These are phyloP conservation scores for Ditula angustiorana DNA, from an alignment of 2,888 invertebrate species.

Conservation along the genomic window DNA sequence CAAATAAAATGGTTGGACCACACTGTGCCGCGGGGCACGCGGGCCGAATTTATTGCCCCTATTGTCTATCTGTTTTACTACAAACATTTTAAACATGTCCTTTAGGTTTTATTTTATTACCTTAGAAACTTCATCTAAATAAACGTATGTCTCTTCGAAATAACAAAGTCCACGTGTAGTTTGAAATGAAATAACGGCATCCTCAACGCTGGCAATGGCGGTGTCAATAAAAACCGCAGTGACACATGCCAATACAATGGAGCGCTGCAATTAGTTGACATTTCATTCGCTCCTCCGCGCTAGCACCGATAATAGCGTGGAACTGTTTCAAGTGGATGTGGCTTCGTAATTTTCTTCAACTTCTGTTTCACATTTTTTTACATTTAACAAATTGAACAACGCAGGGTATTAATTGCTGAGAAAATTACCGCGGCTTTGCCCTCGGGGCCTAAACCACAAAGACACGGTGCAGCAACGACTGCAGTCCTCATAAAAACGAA, in stretches of 20 bases:
- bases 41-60: slow-evolving; percentile 57
- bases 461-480: slow-evolving; percentile 58
- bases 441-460: slow-evolving; percentile 76
- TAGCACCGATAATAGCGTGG: slow-evolving; percentile 54
- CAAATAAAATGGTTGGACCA: slow-evolving; percentile 81
- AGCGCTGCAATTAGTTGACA: slow-evolving; percentile 65
- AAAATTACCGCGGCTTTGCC: slow-evolving; percentile 70
- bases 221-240: slow-evolving; percentile 47
- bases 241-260: slow-evolving; percentile 67
- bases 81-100: slow-evolving; percentile 11
- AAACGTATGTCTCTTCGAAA: background rate
- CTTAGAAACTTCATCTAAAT: background rate
- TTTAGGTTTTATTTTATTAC: background rate
- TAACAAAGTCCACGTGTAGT: background rate
- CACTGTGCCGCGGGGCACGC: slow-evolving; percentile 58
- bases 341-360: slow-evolving; percentile 67
- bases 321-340: slow-evolving; percentile 63
- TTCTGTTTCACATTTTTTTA: slow-evolving; percentile 75
- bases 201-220: slow-evolving; percentile 4
- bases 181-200: slow-evolving; percentile 16
- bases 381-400: slow-evolving; percentile 74
- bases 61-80: slow-evolving; percentile 58
- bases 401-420: slow-evolving; percentile 80
- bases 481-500: slow-evolving; percentile 70
- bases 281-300: slow-evolving; percentile 57